Evolutionary conservation across 2,797 vertebrate species (phyloP), one percentile per base, ranked within the genome.

Genomic region (Naso thynnoides): DNA sequence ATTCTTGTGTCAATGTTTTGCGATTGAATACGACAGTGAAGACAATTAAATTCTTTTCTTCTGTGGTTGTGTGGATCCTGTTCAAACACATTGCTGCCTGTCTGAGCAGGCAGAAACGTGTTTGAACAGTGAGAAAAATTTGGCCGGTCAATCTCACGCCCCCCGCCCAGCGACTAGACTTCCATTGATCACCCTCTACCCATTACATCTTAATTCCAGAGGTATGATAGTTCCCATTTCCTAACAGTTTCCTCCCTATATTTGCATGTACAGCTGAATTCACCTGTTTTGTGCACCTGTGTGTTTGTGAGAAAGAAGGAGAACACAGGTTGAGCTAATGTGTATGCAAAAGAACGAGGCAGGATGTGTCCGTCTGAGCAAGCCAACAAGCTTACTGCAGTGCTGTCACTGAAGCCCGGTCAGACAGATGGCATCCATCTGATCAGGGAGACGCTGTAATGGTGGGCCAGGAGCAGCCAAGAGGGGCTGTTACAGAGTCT

Each of bases 351-450:
- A 68, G 74, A 83, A 85, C 18, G 13, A 58, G 44, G 49, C 50
- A 27, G 75, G 66, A 81, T 73, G 63, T 69, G 71, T 71, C 45
- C 36, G 21, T 21, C 44, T 55, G 75, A 82, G 76, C 67, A 67
- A 64, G 82, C 72, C 66, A 82, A 79, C 64, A 77, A 64, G 83
- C 71, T 71, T 74, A 80, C 76, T 67, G 73, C 21, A 15, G 63
- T 73, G 77, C 73, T 73, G 79, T 62, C 33, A 74, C 74, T 78
- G 70, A 79, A 83, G 59, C 70, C 47, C 8, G 14, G 76, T 78
- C 89, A 85, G 88, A 89, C 90, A 93, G 90, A 93, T 92, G 92
- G 93, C 76, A 78, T 88, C 70, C 82, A 90, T 93, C 92, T 92
- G 88, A 93, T 92, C 85, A 81, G 74, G 76, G 81, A 82, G 79